phyloP scores from a whole-genome alignment of 2,888 invertebrate species.

The Cylindroiulus punctatus region DNA sequence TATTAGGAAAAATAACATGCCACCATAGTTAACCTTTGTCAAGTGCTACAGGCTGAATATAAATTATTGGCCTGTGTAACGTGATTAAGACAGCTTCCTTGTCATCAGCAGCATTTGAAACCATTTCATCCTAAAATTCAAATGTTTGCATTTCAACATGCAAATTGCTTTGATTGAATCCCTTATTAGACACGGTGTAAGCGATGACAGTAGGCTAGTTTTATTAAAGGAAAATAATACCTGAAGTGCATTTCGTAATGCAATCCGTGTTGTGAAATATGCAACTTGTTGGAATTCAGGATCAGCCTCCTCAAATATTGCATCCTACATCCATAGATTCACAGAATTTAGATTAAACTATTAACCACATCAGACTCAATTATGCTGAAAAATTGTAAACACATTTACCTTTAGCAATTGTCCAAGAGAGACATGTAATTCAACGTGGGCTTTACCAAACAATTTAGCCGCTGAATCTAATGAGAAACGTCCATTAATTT shows the following conservation, averaged over 20 bases:
- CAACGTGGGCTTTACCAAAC: constrained; percentile 79
- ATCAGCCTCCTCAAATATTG: constrained; percentile 96
- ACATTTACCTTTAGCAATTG: constrained; percentile 74
- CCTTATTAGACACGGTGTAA: background rate
- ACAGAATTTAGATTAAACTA: background rate
- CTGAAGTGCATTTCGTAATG: constrained; percentile 58
- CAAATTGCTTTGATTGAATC: too few species aligned
- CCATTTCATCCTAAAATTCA: constrained; percentile 81
- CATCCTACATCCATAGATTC: constrained; percentile 78
- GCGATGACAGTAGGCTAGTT: background rate
- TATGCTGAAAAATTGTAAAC: background rate
- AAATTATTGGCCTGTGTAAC: constrained; percentile 90
- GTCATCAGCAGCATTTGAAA: constrained; percentile 68
- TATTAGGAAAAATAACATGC: background rate
- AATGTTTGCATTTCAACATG: background rate
- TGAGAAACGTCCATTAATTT: background rate
- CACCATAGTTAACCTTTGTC: constrained; percentile 74
- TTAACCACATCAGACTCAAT: background rate
- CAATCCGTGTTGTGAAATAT: constrained; percentile 95
- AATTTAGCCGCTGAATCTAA: constrained; percentile 61
- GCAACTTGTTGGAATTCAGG: constrained; percentile 98
- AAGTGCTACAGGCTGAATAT: constrained; percentile 96
- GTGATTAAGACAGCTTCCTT: constrained; percentile 81
- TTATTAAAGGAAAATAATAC: constrained; percentile 4
- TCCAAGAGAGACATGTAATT: constrained; percentile 93